Evolutionary conservation across 2,113 vertebrate species (phyloP), one percentile per base, ranked within the genome.

Genomic region (Callipepla squamata): DNA sequence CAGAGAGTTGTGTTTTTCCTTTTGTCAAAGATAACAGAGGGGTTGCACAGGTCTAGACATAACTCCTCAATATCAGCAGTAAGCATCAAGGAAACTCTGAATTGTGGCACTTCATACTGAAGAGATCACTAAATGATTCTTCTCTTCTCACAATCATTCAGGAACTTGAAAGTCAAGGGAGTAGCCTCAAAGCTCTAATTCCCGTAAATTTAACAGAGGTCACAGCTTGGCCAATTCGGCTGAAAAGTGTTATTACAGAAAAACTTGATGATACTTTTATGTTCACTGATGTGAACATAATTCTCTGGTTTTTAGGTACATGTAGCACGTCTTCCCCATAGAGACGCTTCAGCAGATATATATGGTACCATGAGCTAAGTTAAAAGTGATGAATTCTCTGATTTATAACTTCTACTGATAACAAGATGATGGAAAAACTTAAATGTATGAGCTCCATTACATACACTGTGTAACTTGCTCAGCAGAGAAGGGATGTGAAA

Each of bases 141-240:
- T 96, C 95, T 97, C 92, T 90, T 96, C 95, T 91, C 90, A 89
- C 93, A 97, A 84, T 96, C 96, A 94, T 96, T 97, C 96, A 95
- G 90, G 65, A 97, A 89, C 80, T 87, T 96, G 72, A 87, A 97
- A 93, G 96, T 94, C 79, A 55, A 76, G 76, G 88, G 76, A 97
- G 96, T 94, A 96, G 93, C 95, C 94, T 96, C 95, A 92, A 92
- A 96, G 95, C 72, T 96, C 77, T 90, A 95, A 90, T 96, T 95
- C 92, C 63, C 93, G 96, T 97, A 97, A 96, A 97, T 97, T 97
- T 97, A 96, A 94, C 92, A 96, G 95, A 97, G 97, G 96, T 97
- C 97, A 97, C 91, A 96, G 86, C 85, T 73, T 95, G 92, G 89
- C 95, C 93, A 97, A 96, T 95, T 96, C 95, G 95, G 69, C 88